Evolutionary conservation across 2,113 vertebrate genomes (phyloP).

Genomic region (Gavia stellata): DNA sequence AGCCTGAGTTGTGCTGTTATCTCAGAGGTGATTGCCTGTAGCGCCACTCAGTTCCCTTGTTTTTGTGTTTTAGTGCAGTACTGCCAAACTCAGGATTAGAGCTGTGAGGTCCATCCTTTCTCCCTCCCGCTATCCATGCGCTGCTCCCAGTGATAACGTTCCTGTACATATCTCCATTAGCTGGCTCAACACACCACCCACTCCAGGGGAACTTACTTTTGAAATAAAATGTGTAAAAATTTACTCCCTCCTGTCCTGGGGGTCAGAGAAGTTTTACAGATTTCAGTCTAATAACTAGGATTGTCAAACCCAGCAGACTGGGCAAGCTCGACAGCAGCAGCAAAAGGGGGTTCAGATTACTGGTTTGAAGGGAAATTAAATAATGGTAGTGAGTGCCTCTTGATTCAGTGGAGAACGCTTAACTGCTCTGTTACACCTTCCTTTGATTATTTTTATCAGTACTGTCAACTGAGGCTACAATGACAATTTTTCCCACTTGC

Average conservation of each 20-base stretch:
- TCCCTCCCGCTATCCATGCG: neutral
- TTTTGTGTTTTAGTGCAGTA: neutral
- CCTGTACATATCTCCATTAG: neutral
- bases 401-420: neutral
- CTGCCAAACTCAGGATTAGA: neutral
- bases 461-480: neutral
- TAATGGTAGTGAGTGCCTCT: neutral
- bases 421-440: neutral
- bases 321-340: neutral
- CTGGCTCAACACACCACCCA: fast-evolving
- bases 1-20: neutral
- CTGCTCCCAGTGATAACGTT: neutral
- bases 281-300: neutral
- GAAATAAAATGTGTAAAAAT: neutral
- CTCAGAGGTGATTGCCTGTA: neutral
- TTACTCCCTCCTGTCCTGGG: neutral
- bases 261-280: neutral
- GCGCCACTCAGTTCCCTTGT: neutral
- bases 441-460: neutral
- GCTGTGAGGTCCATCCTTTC: neutral
- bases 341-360: neutral
- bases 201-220: neutral
- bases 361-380: neutral
- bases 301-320: neutral
- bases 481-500: neutral